These are phyloP conservation scores for Mus spicilegus DNA, from an alignment of 2,113 vertebrate genomes.

Conservation along the genomic window DNA sequence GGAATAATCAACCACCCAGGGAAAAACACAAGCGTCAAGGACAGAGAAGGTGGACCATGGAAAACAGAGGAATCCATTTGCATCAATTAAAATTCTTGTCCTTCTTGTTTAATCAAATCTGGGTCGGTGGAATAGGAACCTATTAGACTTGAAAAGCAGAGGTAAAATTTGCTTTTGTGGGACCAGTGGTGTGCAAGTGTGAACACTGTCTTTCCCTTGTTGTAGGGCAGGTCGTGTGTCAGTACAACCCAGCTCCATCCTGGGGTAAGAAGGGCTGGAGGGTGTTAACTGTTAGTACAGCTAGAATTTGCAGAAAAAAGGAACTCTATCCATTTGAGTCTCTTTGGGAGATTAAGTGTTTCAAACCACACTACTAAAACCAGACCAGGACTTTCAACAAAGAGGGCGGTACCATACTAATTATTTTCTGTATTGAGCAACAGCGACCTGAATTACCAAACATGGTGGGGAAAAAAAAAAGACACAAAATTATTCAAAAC, in stretches of 20 bases:
- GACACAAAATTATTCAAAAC: neutral
- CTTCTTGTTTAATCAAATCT: neutral
- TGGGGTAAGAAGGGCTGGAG: neutral
- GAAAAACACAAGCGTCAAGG: neutral
- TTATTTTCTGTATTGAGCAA: neutral
- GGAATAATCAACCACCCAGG: neutral
- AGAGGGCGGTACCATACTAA: neutral
- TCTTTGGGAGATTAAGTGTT: neutral
- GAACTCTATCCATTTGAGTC: neutral
- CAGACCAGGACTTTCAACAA: neutral
- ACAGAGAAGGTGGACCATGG: neutral
- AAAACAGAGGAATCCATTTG: neutral
- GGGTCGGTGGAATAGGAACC: neutral
- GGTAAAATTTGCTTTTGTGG: neutral
- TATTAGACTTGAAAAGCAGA: neutral
- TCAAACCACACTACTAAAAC: neutral
- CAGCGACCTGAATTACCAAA: neutral
- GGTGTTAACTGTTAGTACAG: accelerated
- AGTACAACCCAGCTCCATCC: neutral
- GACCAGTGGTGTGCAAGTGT: neutral
- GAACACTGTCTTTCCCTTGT: neutral
- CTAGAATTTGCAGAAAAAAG: neutral
- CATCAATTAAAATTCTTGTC: neutral
- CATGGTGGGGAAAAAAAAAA: neutral
- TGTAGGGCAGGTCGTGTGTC: neutral